These are phyloP conservation scores for Bembecia ichneumoniformis DNA, from an alignment of 2,888 invertebrate genomes.

Conservation along the genomic window DNA sequence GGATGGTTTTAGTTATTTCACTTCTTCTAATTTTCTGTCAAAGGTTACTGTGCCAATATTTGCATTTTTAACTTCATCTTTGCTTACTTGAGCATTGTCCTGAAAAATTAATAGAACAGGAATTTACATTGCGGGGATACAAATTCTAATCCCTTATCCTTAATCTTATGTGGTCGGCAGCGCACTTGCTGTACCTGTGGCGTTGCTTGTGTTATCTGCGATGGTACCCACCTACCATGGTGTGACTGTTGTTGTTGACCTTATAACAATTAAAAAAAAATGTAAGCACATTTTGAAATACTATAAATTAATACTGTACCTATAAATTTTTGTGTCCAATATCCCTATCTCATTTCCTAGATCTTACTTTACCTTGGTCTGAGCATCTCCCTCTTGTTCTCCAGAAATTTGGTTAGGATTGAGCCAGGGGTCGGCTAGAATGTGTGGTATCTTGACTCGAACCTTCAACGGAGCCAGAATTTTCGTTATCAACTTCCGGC, in stretches of 20 bases:
- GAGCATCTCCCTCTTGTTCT: slow-evolving; percentile 42
- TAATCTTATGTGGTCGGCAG: too few relatives aligned
- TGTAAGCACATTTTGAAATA: too few relatives aligned
- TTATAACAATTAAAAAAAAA: too few relatives aligned
- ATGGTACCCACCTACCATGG: too few relatives aligned
- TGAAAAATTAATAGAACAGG: slow-evolving; percentile 21
- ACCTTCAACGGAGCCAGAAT: slow-evolving; percentile 79
- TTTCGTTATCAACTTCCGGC: slow-evolving; percentile 78
- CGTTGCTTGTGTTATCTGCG: too few relatives aligned
- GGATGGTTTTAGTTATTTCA: slow-evolving; percentile 28
- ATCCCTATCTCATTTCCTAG: too few relatives aligned
- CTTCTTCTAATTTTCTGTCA: slow-evolving; percentile 61
- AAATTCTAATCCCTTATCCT: too few relatives aligned
- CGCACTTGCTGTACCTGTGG: too few relatives aligned
- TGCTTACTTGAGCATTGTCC: slow-evolving; percentile 47
- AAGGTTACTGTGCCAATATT: slow-evolving; percentile 61
- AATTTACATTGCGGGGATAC: too few relatives aligned
- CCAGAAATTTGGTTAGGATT: slow-evolving; percentile 47
- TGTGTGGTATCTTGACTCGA: slow-evolving; percentile 76
- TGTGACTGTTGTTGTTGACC: too few relatives aligned
- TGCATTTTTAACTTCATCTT: slow-evolving; percentile 61
- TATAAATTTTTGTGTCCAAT: too few relatives aligned
- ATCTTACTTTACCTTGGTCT: not conserved
- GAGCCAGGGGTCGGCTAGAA: slow-evolving; percentile 79
- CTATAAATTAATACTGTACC: too few relatives aligned